Percentiles rank a stretch among this genome's conserved stretches.
phyloP scores from a whole-genome alignment of 2,797 vertebrate genomes.

The Coccyzus lansbergi region DNA sequence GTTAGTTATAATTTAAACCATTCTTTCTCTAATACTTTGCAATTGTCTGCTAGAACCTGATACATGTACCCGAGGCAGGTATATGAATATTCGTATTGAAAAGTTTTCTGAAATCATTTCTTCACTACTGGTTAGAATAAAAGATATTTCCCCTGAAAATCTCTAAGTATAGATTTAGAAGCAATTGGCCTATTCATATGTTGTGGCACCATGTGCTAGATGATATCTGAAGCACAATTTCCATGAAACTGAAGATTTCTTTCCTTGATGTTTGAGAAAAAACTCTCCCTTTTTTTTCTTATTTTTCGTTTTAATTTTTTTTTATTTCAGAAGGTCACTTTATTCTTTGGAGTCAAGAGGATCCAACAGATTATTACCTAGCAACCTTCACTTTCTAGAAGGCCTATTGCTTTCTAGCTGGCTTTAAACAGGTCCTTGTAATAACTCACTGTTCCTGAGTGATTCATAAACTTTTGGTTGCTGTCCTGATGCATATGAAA shows the following conservation, averaged over 20 bases:
- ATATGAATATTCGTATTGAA: neutral
- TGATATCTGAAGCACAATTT: slow-evolving; percentile 43
- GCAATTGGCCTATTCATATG: slow-evolving; percentile 31
- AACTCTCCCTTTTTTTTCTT: neutral
- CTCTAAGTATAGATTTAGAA: slow-evolving; percentile 24
- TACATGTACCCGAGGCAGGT: neutral
- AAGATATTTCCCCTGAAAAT: slow-evolving; percentile 29
- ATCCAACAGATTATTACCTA: neutral
- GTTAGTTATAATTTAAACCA: neutral
- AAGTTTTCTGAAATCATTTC: neutral
- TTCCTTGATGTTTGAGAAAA: slow-evolving; percentile 13
- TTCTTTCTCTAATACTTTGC: neutral
- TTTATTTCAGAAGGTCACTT: neutral
- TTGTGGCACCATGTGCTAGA: neutral
- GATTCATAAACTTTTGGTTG: neutral
- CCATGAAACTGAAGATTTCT: slow-evolving; percentile 47
- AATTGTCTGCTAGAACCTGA: neutral
- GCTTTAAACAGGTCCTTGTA: slow-evolving; percentile 15
- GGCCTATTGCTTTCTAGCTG: neutral
- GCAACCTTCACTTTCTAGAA: neutral
- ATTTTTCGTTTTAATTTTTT: no score
- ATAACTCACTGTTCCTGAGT: neutral
- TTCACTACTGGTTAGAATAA: slow-evolving; percentile 16
- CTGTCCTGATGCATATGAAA: neutral
- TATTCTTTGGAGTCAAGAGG: neutral